phyloP scores from a whole-genome alignment of 2,797 vertebrate species.

The Megaceryle alcyon region DNA sequence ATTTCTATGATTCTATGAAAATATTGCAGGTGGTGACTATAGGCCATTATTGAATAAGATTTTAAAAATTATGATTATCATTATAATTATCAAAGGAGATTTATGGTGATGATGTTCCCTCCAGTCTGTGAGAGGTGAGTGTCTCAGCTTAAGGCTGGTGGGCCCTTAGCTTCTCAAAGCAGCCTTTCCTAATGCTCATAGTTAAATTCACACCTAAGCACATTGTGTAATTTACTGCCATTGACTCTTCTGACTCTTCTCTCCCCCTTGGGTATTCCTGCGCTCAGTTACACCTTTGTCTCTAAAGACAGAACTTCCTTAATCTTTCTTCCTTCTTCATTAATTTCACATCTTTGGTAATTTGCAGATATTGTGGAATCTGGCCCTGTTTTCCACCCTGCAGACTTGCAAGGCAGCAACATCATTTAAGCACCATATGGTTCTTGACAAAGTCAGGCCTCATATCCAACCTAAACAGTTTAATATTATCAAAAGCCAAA shows the following conservation, averaged over 20 bases:
- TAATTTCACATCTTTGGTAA: slow-evolving; percentile 61
- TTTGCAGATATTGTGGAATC: slow-evolving; percentile 58
- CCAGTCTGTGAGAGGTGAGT: neutral
- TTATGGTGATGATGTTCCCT: neutral
- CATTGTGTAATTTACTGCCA: slow-evolving; percentile 48
- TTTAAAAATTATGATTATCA: neutral
- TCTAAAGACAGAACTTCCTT: slow-evolving; percentile 44
- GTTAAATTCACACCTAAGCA: slow-evolving; percentile 4
- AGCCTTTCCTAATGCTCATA: slow-evolving; percentile 1
- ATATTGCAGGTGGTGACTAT: neutral
- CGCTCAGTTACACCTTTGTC: slow-evolving; percentile 25
- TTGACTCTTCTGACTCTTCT: slow-evolving; percentile 22
- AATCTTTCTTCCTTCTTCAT: slow-evolving; percentile 55
- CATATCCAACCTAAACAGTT: slow-evolving; percentile 75
- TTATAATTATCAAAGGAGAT: neutral
- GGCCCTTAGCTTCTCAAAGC: neutral
- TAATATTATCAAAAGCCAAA: slow-evolving; percentile 62
- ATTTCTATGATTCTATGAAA: neutral
- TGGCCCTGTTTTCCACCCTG: slow-evolving; percentile 39
- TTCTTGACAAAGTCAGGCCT: slow-evolving; percentile 70
- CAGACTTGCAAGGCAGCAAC: slow-evolving; percentile 42
- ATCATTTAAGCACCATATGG: slow-evolving; percentile 71
- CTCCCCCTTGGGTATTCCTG: neutral
- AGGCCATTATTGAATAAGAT: neutral
- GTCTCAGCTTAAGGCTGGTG: neutral